Conservation (phyloP, 2,113 vertebrate species). For the Datnioides undecimradiatus region DNA sequence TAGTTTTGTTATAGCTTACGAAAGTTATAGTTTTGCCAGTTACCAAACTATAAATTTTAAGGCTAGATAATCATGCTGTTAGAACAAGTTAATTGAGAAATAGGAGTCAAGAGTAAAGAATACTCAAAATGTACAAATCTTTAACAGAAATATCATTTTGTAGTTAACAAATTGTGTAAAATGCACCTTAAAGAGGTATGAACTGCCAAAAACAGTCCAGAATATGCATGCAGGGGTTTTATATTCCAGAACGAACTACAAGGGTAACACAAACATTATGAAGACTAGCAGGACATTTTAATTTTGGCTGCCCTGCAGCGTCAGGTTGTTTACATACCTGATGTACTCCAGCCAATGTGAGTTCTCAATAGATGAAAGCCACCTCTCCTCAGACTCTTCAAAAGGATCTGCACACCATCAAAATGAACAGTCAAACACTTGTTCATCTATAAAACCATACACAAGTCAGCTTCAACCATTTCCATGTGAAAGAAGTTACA, state of each 20-base stretch:
- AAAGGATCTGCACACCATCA: slow-evolving; percentile 85
- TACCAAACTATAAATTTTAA: neutral
- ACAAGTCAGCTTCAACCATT: neutral
- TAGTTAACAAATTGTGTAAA: neutral
- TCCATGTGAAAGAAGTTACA: neutral
- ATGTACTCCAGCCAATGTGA: slow-evolving; percentile 94
- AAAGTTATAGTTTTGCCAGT: too few species aligned
- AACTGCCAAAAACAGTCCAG: neutral
- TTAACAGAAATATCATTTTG: too few species aligned
- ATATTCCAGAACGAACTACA: neutral
- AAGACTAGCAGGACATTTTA: neutral
- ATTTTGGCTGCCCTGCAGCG: neutral
- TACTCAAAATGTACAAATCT: too few species aligned
- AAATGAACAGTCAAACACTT: slow-evolving; percentile 29
- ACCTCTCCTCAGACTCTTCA: slow-evolving; percentile 96
- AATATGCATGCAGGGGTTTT: neutral
- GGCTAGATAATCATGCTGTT: neutral
- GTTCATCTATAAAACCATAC: neutral
- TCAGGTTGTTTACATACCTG: slow-evolving; percentile 83
- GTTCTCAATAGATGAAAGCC: slow-evolving; percentile 93
- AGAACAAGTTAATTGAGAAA: neutral
- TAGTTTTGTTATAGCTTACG: too few species aligned
- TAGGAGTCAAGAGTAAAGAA: too few species aligned
- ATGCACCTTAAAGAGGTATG: neutral
- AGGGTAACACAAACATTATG: neutral